These are phyloP conservation scores for Cinclus mexicanus DNA, from an alignment of 2,113 vertebrate genomes.

Conservation along the genomic window DNA sequence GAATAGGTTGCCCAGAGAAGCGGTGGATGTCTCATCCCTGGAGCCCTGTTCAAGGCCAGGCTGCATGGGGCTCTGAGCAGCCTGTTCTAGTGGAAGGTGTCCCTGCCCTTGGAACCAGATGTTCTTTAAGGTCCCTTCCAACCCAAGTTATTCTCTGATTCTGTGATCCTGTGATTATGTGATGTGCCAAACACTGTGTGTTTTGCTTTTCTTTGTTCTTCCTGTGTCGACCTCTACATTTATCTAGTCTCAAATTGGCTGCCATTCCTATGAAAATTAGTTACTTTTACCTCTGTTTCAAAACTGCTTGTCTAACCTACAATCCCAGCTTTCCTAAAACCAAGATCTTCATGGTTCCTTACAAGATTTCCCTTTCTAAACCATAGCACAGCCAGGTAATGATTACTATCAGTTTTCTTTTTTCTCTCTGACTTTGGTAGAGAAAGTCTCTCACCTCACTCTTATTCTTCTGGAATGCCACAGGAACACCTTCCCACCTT, in stretches of 20 bases:
- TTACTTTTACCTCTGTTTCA: neutral
- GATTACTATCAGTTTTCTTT: neutral
- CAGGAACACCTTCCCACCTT: neutral
- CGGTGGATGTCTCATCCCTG: neutral
- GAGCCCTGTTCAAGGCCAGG: neutral
- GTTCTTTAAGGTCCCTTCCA: neutral
- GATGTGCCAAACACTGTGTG: neutral
- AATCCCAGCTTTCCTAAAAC: neutral
- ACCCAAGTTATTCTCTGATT: neutral
- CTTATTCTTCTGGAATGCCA: neutral
- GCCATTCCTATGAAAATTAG: neutral
- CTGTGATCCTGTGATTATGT: neutral
- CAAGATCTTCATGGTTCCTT: neutral
- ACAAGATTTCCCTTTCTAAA: neutral
- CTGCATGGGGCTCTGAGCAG: neutral
- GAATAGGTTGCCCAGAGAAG: neutral
- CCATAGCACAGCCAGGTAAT: neutral
- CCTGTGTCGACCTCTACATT: neutral
- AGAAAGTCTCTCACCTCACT: neutral
- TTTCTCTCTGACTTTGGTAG: neutral
- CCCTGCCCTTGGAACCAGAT: neutral
- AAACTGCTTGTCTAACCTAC: neutral
- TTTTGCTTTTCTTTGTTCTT: neutral
- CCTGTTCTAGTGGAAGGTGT: neutral
- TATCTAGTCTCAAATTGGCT: neutral